Conservation (phyloP, 53 echinoderm and acorn worm genomes). For the Crossaster papposus region DNA sequence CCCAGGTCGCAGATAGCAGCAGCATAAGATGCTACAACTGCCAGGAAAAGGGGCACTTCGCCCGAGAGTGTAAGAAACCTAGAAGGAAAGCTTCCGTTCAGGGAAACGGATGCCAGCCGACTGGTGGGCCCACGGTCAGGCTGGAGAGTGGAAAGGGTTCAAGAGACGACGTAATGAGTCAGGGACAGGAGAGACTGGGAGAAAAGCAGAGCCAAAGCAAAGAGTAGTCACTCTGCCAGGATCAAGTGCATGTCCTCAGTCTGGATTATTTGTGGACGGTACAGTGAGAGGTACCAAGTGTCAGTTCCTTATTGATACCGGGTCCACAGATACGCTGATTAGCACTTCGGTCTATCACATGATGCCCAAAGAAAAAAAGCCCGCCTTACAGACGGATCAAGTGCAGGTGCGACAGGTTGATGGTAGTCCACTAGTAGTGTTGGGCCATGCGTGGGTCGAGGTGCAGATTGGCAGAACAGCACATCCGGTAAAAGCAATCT, state of each 20-base stretch:
- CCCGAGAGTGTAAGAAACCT: neutral
- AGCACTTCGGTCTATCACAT: too few relatives aligned
- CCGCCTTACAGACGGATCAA: too few relatives aligned
- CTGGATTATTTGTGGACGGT: too few relatives aligned
- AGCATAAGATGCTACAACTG: neutral
- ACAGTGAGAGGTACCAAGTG: too few relatives aligned
- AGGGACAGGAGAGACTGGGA: neutral
- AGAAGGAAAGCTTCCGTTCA: neutral
- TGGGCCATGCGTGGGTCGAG: neutral
- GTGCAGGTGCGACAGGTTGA: too few relatives aligned
- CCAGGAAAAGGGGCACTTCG: too few relatives aligned
- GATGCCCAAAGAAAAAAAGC: too few relatives aligned
- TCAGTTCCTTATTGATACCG: too few relatives aligned
- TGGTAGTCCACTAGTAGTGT: too few relatives aligned
- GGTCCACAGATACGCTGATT: too few relatives aligned
- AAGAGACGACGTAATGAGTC: neutral
- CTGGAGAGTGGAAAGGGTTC: neutral
- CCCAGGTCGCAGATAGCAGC: neutral
- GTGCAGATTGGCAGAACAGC: neutral
- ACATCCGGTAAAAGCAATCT: neutral
- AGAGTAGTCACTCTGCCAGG: neutral
- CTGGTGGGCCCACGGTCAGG: constrained; percentile 4
- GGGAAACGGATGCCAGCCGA: neutral
- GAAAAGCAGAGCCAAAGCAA: neutral
- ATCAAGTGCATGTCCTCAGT: too few relatives aligned